Evolutionary conservation across 2,113 vertebrate species (phyloP), one percentile per base, ranked within the genome.

Genomic region (Oostethus manadensis): DNA sequence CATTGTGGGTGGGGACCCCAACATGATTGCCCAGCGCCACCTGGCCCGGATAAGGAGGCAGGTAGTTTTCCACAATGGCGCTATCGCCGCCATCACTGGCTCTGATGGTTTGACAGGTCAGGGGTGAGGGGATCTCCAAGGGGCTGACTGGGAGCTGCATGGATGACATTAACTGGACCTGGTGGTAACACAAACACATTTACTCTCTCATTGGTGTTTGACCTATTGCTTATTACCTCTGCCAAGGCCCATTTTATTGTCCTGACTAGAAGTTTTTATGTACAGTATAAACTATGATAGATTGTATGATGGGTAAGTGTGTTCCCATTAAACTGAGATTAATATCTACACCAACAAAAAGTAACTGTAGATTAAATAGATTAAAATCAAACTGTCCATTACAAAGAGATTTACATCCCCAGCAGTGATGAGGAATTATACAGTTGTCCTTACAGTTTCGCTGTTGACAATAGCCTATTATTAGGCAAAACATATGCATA

Each of bases 141-240:
- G 92, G 87, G 0, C 89, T 68, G 68, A 44, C 71, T 54, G 92
- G 54, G 0, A 93, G 84, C 68, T 91, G 88, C 67, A 90, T 75
- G 72, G 90, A 67, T 9, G 84, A 70, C 64, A 89, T 71, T 66
- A 91, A 62, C 42, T 87, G 69, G 66, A 86, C 85, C 94, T 96
- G 79, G 33, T 26, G 10, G 20, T 7, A 61, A 62, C n/a, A 42
- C 5, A 64, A 58, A 63, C 44, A 47, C n/a, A 66, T 6, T 64
- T 48, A 73, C 15, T 40, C 50, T 5, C 38, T 56, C 13, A 42
- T 14, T 8, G 10, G 22, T 57, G 42, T 10, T 42, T 46, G 17
- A 18, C 8, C 45, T 18, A 3, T 18, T 18, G n/a, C 10, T 46
- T 46, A 46, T 46, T 46, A 46, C 45, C 7, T 18, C 17, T 18